Evolutionary conservation across 2,888 invertebrate genomes (phyloP).

Genomic region (Ennomos quercinarius): DNA sequence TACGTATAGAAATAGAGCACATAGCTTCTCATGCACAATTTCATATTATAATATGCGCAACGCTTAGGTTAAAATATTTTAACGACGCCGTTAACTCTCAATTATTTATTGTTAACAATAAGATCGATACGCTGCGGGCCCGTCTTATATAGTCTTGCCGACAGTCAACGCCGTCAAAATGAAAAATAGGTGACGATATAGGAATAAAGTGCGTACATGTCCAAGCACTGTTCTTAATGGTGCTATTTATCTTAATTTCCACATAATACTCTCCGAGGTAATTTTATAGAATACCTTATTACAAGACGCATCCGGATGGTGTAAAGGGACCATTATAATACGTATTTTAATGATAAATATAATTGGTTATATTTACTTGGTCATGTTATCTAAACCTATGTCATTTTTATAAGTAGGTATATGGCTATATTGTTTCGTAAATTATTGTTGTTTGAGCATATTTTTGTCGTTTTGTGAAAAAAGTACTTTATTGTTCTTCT

Average conservation of each 20-base stretch:
- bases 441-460: too few species aligned
- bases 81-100: constrained; percentile 59
- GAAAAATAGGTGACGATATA: constrained; percentile 67
- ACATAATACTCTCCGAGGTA: constrained; percentile 26
- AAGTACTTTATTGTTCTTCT: too few species aligned
- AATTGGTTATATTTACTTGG: too few species aligned
- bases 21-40: constrained; percentile 25
- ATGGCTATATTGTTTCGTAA: too few species aligned
- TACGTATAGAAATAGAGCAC: background rate
- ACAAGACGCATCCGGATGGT: constrained; percentile 12
- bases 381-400: too few species aligned
- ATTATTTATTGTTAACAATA: constrained; percentile 58
- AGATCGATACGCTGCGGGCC: constrained; percentile 56
- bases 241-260: constrained; percentile 61
- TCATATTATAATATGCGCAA: constrained; percentile 45
- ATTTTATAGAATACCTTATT: constrained; percentile 24
- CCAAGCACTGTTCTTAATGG: constrained; percentile 62
- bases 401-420: too few species aligned
- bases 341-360: too few species aligned
- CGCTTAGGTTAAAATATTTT: constrained; percentile 57
- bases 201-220: constrained; percentile 68
- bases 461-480: too few species aligned
- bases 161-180: constrained; percentile 52
- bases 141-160: constrained; percentile 49
- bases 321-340: too few species aligned